Conservation (phyloP, 2,113 vertebrate genomes). For the Lepisosteus osseus region DNA sequence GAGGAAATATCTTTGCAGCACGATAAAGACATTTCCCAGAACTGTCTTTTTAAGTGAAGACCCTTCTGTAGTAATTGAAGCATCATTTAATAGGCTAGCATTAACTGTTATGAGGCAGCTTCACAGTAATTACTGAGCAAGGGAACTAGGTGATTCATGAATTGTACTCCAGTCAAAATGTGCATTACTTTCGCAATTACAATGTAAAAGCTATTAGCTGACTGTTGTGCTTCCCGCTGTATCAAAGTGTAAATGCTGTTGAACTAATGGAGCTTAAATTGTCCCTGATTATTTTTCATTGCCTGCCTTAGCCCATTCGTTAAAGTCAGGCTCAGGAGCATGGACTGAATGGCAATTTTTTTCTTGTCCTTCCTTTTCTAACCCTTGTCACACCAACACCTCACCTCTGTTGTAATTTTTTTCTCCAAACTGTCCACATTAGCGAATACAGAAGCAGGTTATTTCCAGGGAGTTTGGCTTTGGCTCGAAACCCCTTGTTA, state of each 20-base stretch:
- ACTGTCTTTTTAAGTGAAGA: neutral
- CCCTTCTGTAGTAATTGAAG: constrained; percentile 4
- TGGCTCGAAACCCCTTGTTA: constrained; percentile 8
- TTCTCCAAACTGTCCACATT: constrained; percentile 19
- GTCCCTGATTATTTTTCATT: constrained; percentile 16
- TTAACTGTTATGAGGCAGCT: constrained; percentile 16
- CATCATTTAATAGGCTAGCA: constrained; percentile 17
- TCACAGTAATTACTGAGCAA: constrained; percentile 22
- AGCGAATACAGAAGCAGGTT: constrained; percentile 5
- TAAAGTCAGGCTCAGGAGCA: constrained; percentile 1
- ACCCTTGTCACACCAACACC: neutral
- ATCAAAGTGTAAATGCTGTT: constrained; percentile 26
- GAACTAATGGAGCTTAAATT: constrained; percentile 26
- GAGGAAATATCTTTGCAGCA: constrained; percentile 2
- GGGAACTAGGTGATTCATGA: constrained; percentile 24
- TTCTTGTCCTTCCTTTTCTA: neutral
- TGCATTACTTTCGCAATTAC: constrained; percentile 21
- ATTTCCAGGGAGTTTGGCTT: neutral
- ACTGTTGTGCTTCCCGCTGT: constrained; percentile 24
- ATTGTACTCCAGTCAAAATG: constrained; percentile 13
- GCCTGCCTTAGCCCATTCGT: constrained; percentile 3
- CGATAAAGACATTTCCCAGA: neutral
- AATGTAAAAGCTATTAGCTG: constrained; percentile 30
- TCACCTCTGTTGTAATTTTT: constrained; percentile 16
- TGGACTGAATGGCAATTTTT: constrained; percentile 1